Conservation (phyloP, 2,113 vertebrate genomes). For the Apus apus region DNA sequence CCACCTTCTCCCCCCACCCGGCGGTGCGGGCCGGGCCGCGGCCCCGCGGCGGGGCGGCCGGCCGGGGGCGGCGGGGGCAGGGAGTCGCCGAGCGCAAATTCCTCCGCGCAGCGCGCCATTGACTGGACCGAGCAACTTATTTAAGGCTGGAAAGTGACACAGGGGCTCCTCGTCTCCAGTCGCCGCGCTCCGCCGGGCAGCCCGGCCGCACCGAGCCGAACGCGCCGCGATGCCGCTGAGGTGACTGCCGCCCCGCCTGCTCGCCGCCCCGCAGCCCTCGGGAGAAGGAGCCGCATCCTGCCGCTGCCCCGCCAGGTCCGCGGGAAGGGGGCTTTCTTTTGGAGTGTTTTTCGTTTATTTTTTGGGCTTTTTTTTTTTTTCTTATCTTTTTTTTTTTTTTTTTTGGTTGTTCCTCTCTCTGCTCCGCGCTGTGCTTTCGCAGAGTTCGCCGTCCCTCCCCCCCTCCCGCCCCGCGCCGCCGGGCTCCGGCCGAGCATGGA, state of each 20-base stretch:
- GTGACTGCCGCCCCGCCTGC: not conserved
- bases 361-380: not conserved
- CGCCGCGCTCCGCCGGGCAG: not conserved
- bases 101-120: slow-evolving; percentile 76
- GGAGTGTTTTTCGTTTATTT: not conserved
- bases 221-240: slow-evolving; percentile 36
- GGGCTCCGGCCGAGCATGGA: slow-evolving; percentile 77
- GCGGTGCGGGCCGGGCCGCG: not conserved
- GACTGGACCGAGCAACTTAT: slow-evolving; percentile 85
- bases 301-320: not conserved
- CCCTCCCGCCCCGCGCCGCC: not conserved
- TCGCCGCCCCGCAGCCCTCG: not conserved
- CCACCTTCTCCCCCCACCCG: not conserved
- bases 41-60: not conserved
- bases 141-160: slow-evolving; percentile 84
- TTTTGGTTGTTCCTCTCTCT: not conserved
- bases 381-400: too few relatives aligned
- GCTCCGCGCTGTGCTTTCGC: not conserved
- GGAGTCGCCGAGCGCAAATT: slow-evolving; percentile 6
- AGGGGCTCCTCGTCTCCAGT: slow-evolving; percentile 19
- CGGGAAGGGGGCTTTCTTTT: not conserved
- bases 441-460: not conserved
- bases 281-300: not conserved
- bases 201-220: not conserved
- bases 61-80: not conserved